phyloP scores from a whole-genome alignment of 2,113 vertebrate genomes.

The Pollachius pollachius region DNA sequence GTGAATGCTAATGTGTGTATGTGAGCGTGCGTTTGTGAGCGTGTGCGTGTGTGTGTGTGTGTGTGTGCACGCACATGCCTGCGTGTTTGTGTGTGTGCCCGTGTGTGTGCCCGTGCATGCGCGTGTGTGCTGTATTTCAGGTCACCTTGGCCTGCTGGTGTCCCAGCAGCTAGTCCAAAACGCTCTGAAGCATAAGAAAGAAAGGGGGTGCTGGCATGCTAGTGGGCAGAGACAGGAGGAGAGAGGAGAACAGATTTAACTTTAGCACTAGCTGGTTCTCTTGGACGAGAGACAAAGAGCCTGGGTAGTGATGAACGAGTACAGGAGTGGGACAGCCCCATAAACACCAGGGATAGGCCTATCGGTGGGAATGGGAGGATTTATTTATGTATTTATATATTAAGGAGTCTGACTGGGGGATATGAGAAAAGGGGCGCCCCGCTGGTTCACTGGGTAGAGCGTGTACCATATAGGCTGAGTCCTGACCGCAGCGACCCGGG shows the following conservation, averaged over 20 bases:
- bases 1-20: not conserved
- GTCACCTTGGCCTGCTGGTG: constrained; percentile 57
- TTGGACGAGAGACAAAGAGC: too few species aligned
- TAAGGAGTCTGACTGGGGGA: too few species aligned
- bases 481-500: too few species aligned
- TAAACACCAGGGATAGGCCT: too few species aligned
- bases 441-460: too few species aligned
- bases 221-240: too few species aligned
- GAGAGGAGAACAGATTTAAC: too few species aligned
- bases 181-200: constrained; percentile 34
- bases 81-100: not conserved
- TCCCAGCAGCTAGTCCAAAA: constrained; percentile 42
- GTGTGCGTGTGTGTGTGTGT: constrained; percentile 5
- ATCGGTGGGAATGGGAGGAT: too few species aligned
- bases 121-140: constrained; percentile 30
- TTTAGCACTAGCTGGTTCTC: too few species aligned
- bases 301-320: not conserved
- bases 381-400: too few species aligned
- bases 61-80: not conserved
- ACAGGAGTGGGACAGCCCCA: not conserved
- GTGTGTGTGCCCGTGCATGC: not conserved
- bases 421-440: too few species aligned
- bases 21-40: not conserved
- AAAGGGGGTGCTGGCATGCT: not conserved
- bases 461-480: too few species aligned